phyloP scores from a whole-genome alignment of 1,140 invertebrate genomes.

The Drosophila sucinea region DNA sequence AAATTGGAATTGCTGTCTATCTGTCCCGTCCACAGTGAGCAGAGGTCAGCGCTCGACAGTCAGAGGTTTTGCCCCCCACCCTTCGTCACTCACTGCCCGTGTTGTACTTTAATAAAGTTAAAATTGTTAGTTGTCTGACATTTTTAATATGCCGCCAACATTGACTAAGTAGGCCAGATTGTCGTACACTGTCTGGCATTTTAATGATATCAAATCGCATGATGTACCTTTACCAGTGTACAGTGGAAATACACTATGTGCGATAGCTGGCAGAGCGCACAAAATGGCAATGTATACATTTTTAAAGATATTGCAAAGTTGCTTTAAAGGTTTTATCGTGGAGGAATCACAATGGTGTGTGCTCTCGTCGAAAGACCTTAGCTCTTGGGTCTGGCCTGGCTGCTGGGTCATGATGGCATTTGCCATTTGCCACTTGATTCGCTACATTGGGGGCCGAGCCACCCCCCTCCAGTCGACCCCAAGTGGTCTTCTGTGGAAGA shows the following conservation, averaged over 20 bases:
- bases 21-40: constrained; percentile 13
- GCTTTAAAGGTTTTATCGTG: not conserved
- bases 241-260: not conserved
- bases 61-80: not conserved
- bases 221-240: not conserved
- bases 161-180: constrained; percentile 19
- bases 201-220: constrained; percentile 39
- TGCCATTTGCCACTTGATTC: constrained; percentile 70
- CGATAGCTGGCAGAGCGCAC: not conserved
- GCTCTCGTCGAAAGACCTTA: not conserved
- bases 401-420: constrained; percentile 48
- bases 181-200: constrained; percentile 25
- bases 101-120: constrained; percentile 64
- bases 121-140: constrained; percentile 53
- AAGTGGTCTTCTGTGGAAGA: not conserved
- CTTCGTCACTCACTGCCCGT: constrained; percentile 15
- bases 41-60: not conserved
- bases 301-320: not conserved
- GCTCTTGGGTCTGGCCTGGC: not conserved
- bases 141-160: constrained; percentile 55
- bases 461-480: not conserved
- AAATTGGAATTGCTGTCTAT: constrained; percentile 64
- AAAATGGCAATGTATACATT: not conserved
- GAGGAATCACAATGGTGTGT: not conserved
- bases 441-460: constrained; percentile 16